Base-by-base conservation (phyloP, 2,888 invertebrate species). In the Nymphalis urticae region DNA sequence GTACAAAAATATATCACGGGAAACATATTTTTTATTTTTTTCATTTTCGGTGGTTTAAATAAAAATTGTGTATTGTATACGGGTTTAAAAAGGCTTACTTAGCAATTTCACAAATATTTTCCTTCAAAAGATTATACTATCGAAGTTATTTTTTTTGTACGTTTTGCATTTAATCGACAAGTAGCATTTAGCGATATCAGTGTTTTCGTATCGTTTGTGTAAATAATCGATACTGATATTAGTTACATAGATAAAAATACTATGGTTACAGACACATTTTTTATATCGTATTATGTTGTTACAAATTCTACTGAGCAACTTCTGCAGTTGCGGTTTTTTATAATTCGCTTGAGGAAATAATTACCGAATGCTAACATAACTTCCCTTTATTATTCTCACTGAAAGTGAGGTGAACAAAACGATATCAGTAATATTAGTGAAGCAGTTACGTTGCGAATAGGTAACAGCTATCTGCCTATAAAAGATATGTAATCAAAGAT, bases 401-500 rank as follows among this genome's bases (percentile, higher is more conserved):
- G 32, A 56, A 32, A 13, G 8, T n/a, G 17, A 56, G 17, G 13
- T 9, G 27, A 56, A 27, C n/a, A 32, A 17, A 56, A n/a, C 27
- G 4, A 32, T 32, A 56, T 56, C 54, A 56, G 27, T 32, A 32
- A 56, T 32, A 32, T 24, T 24, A 56, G 54, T 13, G 13, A n/a
- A 19, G 13, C 19, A 9, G 19, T n/a, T 32, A n/a, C n/a, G 19
- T 9, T 58, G 13, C 42, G 42, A 19, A 42, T 58, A 10, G 36
- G 58, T 58, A 58, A 7, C 54, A 32, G 42, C 58, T 66, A 66
- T 61, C 60, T 54, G 32, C 9, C 27, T 61, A 53, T 32, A 66
- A 19, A 61, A 48, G 66, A 66, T 66, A 68, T 64, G 59, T 61
- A 66, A 71, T 71, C 71, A 51, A 68, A 53, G 69, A 70, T 66